Base-by-base conservation (phyloP, 2,888 invertebrate species). In the Microdon myrmicae region DNA sequence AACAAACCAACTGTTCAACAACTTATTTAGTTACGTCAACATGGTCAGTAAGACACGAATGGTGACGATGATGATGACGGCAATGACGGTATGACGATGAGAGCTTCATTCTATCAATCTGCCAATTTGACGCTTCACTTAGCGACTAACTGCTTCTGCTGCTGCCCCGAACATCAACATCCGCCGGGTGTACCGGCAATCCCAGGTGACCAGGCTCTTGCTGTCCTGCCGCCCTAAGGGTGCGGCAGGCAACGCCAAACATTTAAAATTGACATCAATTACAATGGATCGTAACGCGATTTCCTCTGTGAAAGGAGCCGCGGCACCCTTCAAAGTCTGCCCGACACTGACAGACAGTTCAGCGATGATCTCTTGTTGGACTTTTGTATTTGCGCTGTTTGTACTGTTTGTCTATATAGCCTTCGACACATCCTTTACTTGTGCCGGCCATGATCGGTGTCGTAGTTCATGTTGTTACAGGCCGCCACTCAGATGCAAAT, bases 221-320 rank as follows among this genome's bases (percentile, higher is more conserved):
- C 26, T 38, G 38, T 13, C 39, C 44, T 23, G 29, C 22, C 44
- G n/a, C n/a, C 29, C 14, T 6, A 29, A 29, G 48, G 32, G 28
- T 12, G 49, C 44, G 56, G 43, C 28, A 26, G 4, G 41, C 13
- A 56, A 56, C 51, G 45, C 39, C 43, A 49, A 45, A 45, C 64
- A 53, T 58, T 58, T 41, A 58, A 64, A 64, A 64, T 64, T 64
- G 64, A 64, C 64, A 64, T 64, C 64, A 58, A 64, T 64, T 64
- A 64, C 64, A 58, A 53, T 53, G 58, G 64, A 64, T 64, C 51
- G 51, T 37, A 58, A 51, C 31, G 51, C 58, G 58, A 64, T 64
- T 58, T 58, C 28, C 41, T 47, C 26, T 47, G 58, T 58, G 51
- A 47, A 58, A 53, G n/a, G n/a, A 34, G 51, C 10, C 12, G 64